phyloP scores from a whole-genome alignment of 1,140 invertebrate genomes.

The Hesperophylax magnus region DNA sequence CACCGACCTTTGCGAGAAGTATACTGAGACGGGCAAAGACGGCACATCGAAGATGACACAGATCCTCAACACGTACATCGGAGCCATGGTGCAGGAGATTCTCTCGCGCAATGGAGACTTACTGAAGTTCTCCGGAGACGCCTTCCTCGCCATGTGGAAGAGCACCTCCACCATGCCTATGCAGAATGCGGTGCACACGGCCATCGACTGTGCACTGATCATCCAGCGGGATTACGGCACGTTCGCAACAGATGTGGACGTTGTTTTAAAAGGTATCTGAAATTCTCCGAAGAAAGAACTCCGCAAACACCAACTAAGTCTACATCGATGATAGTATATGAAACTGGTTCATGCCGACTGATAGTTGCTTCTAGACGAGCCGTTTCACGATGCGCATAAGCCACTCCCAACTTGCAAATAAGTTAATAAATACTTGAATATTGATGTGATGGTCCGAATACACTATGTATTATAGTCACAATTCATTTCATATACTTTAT shows the following conservation, averaged over 20 bases:
- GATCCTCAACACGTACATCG: conserved; percentile 77
- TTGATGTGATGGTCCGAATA: no score
- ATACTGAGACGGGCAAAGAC: conserved; percentile 72
- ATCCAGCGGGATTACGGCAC: conserved; percentile 76
- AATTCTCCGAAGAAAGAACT: neutral
- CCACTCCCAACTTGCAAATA: no score
- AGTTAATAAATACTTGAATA: no score
- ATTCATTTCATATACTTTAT: no score
- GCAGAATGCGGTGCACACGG: conserved; percentile 72
- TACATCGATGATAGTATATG: no score
- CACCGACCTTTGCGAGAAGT: conserved; percentile 76
- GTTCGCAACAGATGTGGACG: conserved; percentile 73
- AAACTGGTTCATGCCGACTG: no score
- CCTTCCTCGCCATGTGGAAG: conserved; percentile 77
- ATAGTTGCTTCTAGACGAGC: no score
- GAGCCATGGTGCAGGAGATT: conserved; percentile 77
- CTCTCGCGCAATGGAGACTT: conserved; percentile 75
- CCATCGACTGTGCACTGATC: conserved; percentile 74
- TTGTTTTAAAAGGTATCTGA: conserved; percentile 69
- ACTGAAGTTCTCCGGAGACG: conserved; percentile 78
- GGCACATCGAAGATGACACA: conserved; percentile 76
- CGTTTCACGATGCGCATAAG: no score
- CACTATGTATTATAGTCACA: no score
- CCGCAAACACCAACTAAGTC: neutral
- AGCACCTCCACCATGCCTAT: conserved; percentile 67